Base-by-base conservation (phyloP, 2,797 vertebrate species). In the Podargus strigoides region DNA sequence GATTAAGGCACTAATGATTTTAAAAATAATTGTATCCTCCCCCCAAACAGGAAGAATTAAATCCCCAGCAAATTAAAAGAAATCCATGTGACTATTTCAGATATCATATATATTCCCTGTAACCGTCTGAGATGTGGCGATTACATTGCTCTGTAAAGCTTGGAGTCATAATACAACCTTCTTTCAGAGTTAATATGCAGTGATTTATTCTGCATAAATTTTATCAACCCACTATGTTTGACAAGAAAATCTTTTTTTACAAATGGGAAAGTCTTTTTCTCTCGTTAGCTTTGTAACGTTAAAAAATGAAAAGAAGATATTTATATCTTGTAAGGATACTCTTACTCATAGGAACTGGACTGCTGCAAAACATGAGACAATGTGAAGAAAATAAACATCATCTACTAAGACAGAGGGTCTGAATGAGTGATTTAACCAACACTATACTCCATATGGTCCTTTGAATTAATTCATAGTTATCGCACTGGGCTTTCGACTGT, bases 131-230 rank as follows among this genome's bases (percentile, higher is more conserved):
- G 66, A 82, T 50, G 44, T 32, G 28, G 34, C 16, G 19, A 94
- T 75, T 76, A 68, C 63, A 70, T 30, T 85, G 66, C 36, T 42
- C 19, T 89, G 39, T 52, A 73, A 68, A 70, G 21, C 28, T 62
- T 79, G 53, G 34, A 69, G 41, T 94, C 44, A 76, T 6, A 16
- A 79, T 60, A 26, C 42, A 46, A 68, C 23, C 20, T 88, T 68
- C n/a, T 81, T 85, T 86, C 32, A 72, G 69, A 53, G 10, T 26
- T 39, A 95, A 75, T 83, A 86, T 93, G 46, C 68, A 68, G 14
- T 53, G 41, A 67, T 89, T 90, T 76, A 55, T 62, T 94, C 72
- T 95, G 70, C 14, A 72, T 63, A 80, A 26, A 81, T 94, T 93
- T 53, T 86, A 89, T 73, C n/a, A 85, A 89, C 16, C 41, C 82